These are phyloP conservation scores for Acridotheres tristis DNA, from an alignment of 2,797 vertebrate species.

Conservation along the genomic window DNA sequence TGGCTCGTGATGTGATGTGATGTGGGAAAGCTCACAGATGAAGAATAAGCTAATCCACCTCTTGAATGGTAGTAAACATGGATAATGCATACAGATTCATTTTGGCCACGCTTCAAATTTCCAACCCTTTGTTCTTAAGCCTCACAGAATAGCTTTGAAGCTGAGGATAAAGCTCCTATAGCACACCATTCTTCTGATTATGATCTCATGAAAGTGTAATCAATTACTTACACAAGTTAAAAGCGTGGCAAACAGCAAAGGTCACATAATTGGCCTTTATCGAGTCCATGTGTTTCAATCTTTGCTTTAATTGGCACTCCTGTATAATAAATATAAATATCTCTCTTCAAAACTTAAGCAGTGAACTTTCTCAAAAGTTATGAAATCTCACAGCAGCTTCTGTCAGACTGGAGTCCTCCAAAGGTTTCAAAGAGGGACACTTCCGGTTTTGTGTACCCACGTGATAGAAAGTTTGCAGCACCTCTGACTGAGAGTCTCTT, in stretches of 20 bases:
- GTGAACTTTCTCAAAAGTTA: conserved; percentile 60
- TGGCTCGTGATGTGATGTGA: conserved; percentile 49
- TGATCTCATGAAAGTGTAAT: conserved; percentile 83
- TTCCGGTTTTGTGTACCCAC: neutral
- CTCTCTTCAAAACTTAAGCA: conserved; percentile 39
- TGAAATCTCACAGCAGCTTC: conserved; percentile 66
- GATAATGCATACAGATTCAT: conserved; percentile 76
- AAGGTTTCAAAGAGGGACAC: neutral
- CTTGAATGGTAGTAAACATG: conserved; percentile 76
- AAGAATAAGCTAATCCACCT: conserved; percentile 70
- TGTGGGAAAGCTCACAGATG: conserved; percentile 71
- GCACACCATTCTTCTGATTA: conserved; percentile 83
- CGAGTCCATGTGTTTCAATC: conserved; percentile 71
- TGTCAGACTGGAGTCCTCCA: conserved; percentile 29
- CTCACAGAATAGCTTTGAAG: conserved; percentile 84
- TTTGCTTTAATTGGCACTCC: conserved; percentile 46
- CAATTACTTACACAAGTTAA: conserved; percentile 79
- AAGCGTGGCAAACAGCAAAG: conserved; percentile 74
- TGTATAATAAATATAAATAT: conserved; percentile 55
- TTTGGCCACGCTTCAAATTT: conserved; percentile 76
- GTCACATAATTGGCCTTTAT: conserved; percentile 76
- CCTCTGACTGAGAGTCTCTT: neutral
- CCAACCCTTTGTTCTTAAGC: conserved; percentile 81
- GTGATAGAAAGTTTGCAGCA: neutral
- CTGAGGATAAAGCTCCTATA: conserved; percentile 78